phyloP scores from a whole-genome alignment of 2,888 invertebrate species.

The Himalopsyche anomala region DNA sequence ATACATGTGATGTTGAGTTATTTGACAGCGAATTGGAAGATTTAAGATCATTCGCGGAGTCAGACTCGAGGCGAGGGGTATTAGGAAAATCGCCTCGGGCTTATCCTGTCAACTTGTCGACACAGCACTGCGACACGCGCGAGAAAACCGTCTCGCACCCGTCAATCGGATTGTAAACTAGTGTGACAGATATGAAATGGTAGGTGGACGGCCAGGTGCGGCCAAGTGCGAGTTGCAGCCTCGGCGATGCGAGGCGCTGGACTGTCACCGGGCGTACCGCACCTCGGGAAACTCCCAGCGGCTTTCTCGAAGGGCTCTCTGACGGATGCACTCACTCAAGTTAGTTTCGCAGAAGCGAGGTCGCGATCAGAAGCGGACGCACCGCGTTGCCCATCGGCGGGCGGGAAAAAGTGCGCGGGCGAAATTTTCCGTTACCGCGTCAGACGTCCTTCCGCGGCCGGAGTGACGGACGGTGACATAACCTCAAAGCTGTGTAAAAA shows the following conservation, averaged over 20 bases:
- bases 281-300: background rate
- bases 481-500: constrained; percentile 57
- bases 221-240: constrained; percentile 27
- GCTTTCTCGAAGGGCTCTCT: background rate
- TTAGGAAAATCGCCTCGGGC: background rate
- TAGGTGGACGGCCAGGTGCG: constrained; percentile 11
- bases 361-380: constrained; percentile 26
- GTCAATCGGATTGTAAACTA: constrained; percentile 7
- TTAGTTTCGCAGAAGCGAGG: background rate
- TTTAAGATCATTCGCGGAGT: background rate
- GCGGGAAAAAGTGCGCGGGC: constrained; percentile 23
- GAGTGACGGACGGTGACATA: constrained; percentile 52
- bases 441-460: constrained; percentile 59
- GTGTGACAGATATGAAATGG: constrained; percentile 15
- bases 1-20: background rate
- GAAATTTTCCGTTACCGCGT: constrained; percentile 37
- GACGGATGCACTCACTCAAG: constrained; percentile 28
- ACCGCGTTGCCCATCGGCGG: constrained; percentile 39
- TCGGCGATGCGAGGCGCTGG: constrained; percentile 10
- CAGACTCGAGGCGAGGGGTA: background rate
- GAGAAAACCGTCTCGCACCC: background rate
- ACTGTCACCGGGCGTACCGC: constrained; percentile 13
- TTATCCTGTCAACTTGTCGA: background rate
- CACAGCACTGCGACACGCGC: constrained; percentile 38
- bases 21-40: background rate